Evolutionary conservation across 2,113 vertebrate genomes (phyloP).

Genomic region (Arenaria interpres): DNA sequence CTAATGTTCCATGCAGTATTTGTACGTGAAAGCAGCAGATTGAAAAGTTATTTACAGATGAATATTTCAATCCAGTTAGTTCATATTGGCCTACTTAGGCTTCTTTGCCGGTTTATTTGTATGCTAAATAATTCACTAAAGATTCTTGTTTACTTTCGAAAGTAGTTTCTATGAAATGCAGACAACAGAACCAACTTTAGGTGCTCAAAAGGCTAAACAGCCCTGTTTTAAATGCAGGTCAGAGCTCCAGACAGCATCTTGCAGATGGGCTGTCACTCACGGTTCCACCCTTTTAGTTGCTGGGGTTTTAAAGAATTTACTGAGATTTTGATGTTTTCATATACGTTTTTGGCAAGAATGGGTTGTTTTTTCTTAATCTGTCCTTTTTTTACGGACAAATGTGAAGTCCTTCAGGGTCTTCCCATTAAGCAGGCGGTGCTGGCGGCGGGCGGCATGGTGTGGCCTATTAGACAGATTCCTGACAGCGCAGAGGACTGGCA

Average conservation of each 20-base stretch:
- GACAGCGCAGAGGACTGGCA: neutral
- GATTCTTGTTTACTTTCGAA: conserved; percentile 78
- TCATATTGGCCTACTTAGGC: conserved; percentile 79
- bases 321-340: conserved; percentile 23
- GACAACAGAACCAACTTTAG: conserved; percentile 75
- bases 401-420: neutral
- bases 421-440: neutral
- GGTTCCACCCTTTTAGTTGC: conserved; percentile 28
- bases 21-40: conserved; percentile 90
- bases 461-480: neutral
- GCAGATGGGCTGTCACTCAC: conserved; percentile 51
- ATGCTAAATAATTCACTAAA: conserved; percentile 84
- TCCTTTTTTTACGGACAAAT: neutral
- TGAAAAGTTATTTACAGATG: conserved; percentile 94
- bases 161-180: conserved; percentile 80
- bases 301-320: conserved; percentile 11
- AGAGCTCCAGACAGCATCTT: conserved; percentile 43
- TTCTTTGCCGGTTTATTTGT: conserved; percentile 76
- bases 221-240: conserved; percentile 75
- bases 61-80: conserved; percentile 83
- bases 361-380: conserved; percentile 33
- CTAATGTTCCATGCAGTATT: conserved; percentile 95
- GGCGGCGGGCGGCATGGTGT: neutral
- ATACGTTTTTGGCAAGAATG: neutral
- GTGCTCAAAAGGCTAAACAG: conserved; percentile 71